Conservation (phyloP, 2,113 vertebrate species). For the Nesoenas mayeri region DNA sequence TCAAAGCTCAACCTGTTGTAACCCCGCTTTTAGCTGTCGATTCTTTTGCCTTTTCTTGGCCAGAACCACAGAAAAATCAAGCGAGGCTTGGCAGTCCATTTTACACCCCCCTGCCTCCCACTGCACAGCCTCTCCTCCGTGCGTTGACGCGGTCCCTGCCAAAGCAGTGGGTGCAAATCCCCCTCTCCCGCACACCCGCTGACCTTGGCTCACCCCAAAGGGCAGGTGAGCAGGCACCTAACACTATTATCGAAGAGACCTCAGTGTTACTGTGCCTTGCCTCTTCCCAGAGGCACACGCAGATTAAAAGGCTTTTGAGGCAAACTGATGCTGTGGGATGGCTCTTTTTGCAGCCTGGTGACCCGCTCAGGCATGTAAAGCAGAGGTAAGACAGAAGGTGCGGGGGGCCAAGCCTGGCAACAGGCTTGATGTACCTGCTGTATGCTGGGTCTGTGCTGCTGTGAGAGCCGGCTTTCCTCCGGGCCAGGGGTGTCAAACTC, state of each 20-base stretch:
- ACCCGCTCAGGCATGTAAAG: background rate
- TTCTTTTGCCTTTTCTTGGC: background rate
- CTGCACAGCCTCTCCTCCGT: rapidly evolving
- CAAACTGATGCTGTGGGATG: rapidly evolving
- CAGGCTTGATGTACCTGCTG: rapidly evolving
- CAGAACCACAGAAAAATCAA: rapidly evolving
- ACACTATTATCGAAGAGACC: rapidly evolving
- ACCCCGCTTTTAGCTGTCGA: background rate
- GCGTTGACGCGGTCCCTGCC: rapidly evolving
- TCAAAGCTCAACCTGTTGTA: background rate
- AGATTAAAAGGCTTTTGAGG: rapidly evolving
- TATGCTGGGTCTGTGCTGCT: rapidly evolving
- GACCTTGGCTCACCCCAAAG: too few species aligned
- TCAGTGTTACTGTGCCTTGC: rapidly evolving
- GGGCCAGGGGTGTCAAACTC: background rate
- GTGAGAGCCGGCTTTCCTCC: rapidly evolving
- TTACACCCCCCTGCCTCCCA: too few species aligned
- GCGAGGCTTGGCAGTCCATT: rapidly evolving
- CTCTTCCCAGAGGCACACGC: rapidly evolving
- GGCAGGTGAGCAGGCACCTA: background rate
- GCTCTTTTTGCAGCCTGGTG: background rate
- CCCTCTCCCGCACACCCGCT: rapidly evolving
- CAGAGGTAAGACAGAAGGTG: rapidly evolving
- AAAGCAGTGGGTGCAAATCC: too few species aligned
- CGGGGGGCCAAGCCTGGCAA: background rate